phyloP scores from a whole-genome alignment of 2,797 vertebrate species.

The Macropodus opercularis region DNA sequence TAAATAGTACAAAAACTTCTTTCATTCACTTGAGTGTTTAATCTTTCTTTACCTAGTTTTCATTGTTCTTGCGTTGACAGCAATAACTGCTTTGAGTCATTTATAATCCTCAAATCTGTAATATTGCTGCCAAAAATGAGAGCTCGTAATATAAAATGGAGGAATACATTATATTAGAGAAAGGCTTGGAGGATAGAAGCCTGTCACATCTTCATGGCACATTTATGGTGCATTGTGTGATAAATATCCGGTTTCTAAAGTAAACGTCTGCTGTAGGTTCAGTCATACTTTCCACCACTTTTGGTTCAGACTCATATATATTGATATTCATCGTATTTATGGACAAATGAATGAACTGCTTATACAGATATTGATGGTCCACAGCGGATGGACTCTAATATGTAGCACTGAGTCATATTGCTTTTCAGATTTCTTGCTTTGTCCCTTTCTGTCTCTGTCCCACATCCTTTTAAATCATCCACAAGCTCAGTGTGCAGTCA shows the following conservation, averaged over 20 bases:
- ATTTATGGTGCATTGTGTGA: not conserved
- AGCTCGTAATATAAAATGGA: conserved; percentile 20
- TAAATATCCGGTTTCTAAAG: not conserved
- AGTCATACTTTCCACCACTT: not conserved
- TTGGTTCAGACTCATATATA: no score
- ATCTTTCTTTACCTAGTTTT: conserved; percentile 15
- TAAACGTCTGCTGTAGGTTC: not conserved
- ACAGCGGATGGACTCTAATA: no score
- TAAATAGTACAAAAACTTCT: conserved; percentile 18
- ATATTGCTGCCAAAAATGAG: conserved; percentile 15
- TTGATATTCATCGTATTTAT: not conserved
- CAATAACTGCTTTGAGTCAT: conserved; percentile 12
- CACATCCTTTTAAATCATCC: conserved; percentile 11
- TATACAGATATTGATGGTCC: not conserved
- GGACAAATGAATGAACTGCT: not conserved
- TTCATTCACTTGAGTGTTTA: conserved; percentile 18
- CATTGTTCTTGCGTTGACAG: conserved; percentile 23
- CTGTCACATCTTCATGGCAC: conserved; percentile 2
- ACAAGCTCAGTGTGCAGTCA: conserved; percentile 5
- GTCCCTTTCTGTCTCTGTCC: not conserved
- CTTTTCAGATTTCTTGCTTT: not conserved
- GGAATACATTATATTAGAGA: not conserved
- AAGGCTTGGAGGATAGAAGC: conserved; percentile 3
- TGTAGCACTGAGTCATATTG: no score
- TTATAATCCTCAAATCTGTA: conserved; percentile 14